Evolutionary conservation across 2,113 vertebrate genomes (phyloP), one percentile per base, ranked within the genome.

Genomic region (Triplophysa siluroides): DNA sequence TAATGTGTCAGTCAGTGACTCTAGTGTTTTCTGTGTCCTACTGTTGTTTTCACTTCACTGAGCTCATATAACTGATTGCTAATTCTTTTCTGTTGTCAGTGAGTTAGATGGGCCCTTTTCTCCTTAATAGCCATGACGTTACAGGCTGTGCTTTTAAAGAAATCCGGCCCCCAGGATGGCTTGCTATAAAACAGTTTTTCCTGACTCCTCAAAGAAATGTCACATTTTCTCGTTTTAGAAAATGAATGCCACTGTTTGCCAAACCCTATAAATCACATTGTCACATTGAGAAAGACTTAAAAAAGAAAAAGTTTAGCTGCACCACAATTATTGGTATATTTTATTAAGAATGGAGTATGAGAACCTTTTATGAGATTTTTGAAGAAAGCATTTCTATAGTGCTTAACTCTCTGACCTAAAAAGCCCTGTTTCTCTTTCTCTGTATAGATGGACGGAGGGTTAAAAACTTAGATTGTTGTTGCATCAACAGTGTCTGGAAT

Each of bases 1-100:
- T 38, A 64, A 47, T 26, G 43, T 80, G 73, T 82, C 76, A 83
- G 76, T 86, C 74, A 70, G 43, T 14, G 70, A 16, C 24, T 72
- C 63, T 38, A 29, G 33, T 38, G 33, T 38, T 38, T 38, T 38
- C 33, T 38, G 33, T 38, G 7, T 7, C 33, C 33, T 45, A 47
- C 66, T 38, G 79, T 64, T 12, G 72, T 58, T 38, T 62, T 79
- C 38, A 74, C 81, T 68, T 85, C 65, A 79, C 13, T 86, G 83
- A 81, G 58, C 63, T 52, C 50, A 78, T 65, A 75, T 67, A 83
- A 83, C 65, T 45, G 70, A 43, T 33, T 45, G 77, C 68, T 70
- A 78, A 85, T 79, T 74, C 64, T 79, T 81, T 65, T 62, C 81
- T 77, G 78, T 64, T 60, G 38, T 87, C 83, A 81, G 74, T 79